A percentile compares a stretch with the other conserved stretches of the same genome.
These are phyloP conservation scores for Potorous gilbertii DNA, from an alignment of 2,797 vertebrate genomes.

Conservation along the genomic window DNA sequence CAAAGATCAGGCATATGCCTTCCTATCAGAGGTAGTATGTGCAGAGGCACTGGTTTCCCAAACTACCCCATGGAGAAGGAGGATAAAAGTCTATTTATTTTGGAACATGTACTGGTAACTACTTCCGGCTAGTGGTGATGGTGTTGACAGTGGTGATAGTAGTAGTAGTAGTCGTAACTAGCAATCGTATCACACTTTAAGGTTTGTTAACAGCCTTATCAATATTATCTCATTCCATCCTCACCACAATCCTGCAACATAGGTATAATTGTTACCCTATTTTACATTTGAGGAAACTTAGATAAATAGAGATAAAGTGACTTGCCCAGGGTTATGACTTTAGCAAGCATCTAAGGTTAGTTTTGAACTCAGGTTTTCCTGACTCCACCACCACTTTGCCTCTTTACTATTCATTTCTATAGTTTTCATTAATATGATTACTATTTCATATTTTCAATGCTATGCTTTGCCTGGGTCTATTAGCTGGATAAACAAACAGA, in stretches of 20 bases:
- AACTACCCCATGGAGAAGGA: not conserved
- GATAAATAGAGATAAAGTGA: not conserved
- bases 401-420: not conserved
- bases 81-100: not conserved
- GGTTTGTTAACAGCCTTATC: not conserved
- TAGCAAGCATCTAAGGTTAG: not conserved
- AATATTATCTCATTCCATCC: not conserved
- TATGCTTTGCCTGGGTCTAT: not conserved
- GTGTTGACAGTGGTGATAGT: rapidly evolving
- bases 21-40: not conserved
- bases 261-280: not conserved
- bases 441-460: not conserved
- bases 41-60: not conserved
- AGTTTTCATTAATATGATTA: not conserved
- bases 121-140: not conserved
- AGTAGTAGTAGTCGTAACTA: not conserved
- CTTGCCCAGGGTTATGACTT: not conserved
- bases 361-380: not conserved
- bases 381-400: not conserved
- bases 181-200: not conserved
- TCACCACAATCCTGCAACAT: not conserved
- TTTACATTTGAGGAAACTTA: not conserved
- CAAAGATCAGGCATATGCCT: not conserved
- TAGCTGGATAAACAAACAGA: not conserved
- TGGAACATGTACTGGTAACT: not conserved